A percentile compares a stretch with the other conserved stretches of the same genome.
phyloP scores from a whole-genome alignment of 2,888 invertebrate genomes.

The Crioceris asparagi region DNA sequence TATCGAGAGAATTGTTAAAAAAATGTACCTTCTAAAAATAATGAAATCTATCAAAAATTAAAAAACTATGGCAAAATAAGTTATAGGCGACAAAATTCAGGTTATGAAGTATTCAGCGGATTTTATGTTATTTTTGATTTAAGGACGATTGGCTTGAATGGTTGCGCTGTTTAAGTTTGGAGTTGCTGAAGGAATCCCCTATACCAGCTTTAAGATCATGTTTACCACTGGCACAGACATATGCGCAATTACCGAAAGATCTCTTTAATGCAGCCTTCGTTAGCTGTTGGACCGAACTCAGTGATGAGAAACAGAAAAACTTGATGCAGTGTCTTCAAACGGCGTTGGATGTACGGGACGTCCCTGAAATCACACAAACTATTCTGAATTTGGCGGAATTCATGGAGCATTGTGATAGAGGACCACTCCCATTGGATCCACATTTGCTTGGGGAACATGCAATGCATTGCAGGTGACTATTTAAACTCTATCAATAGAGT shows the following conservation, averaged over 20 bases:
- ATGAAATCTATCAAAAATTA: too few relatives aligned
- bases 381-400: constrained; percentile 96
- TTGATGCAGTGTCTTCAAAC: constrained; percentile 78
- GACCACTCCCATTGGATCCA: constrained; percentile 81
- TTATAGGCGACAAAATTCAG: too few relatives aligned
- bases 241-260: constrained; percentile 90
- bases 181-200: constrained; percentile 88
- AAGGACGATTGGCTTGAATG: constrained; percentile 96
- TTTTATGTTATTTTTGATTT: too few relatives aligned
- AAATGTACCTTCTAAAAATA: too few relatives aligned
- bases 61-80: too few relatives aligned
- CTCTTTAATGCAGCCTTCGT: constrained; percentile 98
- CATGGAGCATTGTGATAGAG: constrained; percentile 98
- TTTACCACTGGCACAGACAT: constrained; percentile 83
- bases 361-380: constrained; percentile 92
- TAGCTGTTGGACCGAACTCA: constrained; percentile 96
- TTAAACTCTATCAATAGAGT: not conserved
- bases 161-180: constrained; percentile 84
- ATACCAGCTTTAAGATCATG: constrained; percentile 90
- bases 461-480: constrained; percentile 70
- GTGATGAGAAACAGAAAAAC: constrained; percentile 58
- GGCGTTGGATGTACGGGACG: constrained; percentile 84
- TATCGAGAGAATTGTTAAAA: too few relatives aligned
- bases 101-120: too few relatives aligned
- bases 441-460: constrained; percentile 85